These are phyloP conservation scores for Cricetomys ansorgei DNA, from an alignment of 2,113 vertebrate genomes.

Conservation along the genomic window DNA sequence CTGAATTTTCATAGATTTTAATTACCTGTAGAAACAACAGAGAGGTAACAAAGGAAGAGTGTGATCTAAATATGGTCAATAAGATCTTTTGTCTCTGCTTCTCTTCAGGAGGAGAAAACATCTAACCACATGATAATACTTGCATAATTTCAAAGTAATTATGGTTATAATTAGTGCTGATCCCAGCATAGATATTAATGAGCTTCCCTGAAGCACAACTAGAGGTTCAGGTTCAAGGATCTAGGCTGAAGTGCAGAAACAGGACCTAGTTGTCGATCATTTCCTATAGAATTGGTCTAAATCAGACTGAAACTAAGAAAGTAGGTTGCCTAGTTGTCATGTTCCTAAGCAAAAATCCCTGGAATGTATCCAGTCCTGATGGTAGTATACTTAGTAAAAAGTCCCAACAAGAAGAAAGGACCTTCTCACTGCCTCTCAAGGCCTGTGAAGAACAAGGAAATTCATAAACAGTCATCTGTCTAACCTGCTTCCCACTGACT, in stretches of 20 bases:
- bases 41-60: neutral
- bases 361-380: slow-evolving; percentile 22
- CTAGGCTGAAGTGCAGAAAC: neutral
- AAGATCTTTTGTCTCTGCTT: neutral
- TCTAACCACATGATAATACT: neutral
- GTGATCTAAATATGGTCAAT: neutral
- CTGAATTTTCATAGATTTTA: slow-evolving; percentile 79
- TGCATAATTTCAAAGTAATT: slow-evolving; percentile 70
- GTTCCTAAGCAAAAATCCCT: slow-evolving; percentile 61
- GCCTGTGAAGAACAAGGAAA: neutral
- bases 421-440: neutral
- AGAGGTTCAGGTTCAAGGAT: slow-evolving; percentile 40
- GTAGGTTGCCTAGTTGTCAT: slow-evolving; percentile 68
- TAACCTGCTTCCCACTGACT: neutral
- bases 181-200: slow-evolving; percentile 3
- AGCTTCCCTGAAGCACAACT: slow-evolving; percentile 7
- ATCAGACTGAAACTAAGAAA: slow-evolving; percentile 48
- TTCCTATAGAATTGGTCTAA: slow-evolving; percentile 40
- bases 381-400: neutral
- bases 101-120: slow-evolving; percentile 53
- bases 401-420: neutral
- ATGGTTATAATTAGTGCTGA: slow-evolving; percentile 27
- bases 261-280: slow-evolving; percentile 39
- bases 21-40: slow-evolving; percentile 69
- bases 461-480: neutral